Base-by-base conservation (phyloP, 2,888 invertebrate species). In the Neoitamus cyanurus region DNA sequence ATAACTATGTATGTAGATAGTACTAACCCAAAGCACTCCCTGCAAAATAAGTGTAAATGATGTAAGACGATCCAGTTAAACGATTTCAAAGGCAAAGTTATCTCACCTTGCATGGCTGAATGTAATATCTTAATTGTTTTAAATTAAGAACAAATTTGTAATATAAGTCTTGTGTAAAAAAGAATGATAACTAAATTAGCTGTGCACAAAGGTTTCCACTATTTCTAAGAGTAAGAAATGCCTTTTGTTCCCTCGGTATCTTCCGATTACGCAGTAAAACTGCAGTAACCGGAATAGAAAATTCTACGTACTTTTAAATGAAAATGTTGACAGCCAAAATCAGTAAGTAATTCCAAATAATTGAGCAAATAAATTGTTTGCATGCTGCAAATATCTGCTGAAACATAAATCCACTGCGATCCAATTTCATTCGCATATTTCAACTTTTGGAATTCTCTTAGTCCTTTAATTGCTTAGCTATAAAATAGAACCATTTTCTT, bases 121-220 rank as follows among this genome's bases (percentile, higher is more conserved):
- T 73, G 9, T 25, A 46, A 46, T 25, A 77, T 77, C 77, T 77
- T 77, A 77, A 77, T 77, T 77, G 77, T 77, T 77, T 77, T 77
- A 77, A 77, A 77, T 77, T 77, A 77, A 77, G 77, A 73, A 42
- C 20, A 77, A 72, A 31, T 77, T 42, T 77, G 42, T 77, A 77
- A 77, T 28, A 42, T 25, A 42, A 25, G 25, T 72, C 28, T 72
- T 30, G 20, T 73, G 36, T 20, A 73, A 36, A 73, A 73, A 73
- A 34, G 73, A 20, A 30, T 30, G 31, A 31, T 36, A 73, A 73
- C 34, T n/a, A 34, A 36, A 36, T 85, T 86, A 87, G 87, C 87
- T 87, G 87, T 87, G 87, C 87, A 87, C 87, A 87, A 87, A 86
- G 87, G 87, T 87, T 87, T 87, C 87, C 86, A 86, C 83, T 86